phyloP scores from a whole-genome alignment of 2,888 invertebrate genomes.

The Diplazon laetatorius region DNA sequence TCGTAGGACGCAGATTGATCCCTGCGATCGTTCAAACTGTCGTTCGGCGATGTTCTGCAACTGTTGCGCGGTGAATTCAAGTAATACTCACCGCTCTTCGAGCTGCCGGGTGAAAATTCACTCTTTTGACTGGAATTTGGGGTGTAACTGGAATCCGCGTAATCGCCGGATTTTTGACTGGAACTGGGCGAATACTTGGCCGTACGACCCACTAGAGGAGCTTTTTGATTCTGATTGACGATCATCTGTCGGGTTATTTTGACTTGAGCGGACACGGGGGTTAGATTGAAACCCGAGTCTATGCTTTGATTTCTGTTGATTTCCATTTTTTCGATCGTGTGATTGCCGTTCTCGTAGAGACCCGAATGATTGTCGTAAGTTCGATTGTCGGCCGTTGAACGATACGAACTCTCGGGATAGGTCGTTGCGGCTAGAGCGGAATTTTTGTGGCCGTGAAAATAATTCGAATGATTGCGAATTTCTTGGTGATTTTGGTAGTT shows the following conservation, averaged over 20 bases:
- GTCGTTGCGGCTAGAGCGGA: constrained; percentile 39
- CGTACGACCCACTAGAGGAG: constrained; percentile 69
- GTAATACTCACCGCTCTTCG: constrained; percentile 80
- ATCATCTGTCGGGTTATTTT: constrained; percentile 74
- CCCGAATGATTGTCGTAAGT: constrained; percentile 60
- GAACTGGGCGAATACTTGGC: constrained; percentile 78
- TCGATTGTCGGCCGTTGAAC: constrained; percentile 50
- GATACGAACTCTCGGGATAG: constrained; percentile 57
- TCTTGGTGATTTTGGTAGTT: constrained; percentile 75
- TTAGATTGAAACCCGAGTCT: constrained; percentile 71
- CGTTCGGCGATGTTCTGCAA: constrained; percentile 70
- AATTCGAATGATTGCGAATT: constrained; percentile 58
- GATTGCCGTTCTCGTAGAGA: constrained; percentile 68
- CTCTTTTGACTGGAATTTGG: constrained; percentile 80
- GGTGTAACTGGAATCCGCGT: constrained; percentile 79
- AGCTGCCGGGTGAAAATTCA: constrained; percentile 79
- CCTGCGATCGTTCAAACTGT: constrained; percentile 58
- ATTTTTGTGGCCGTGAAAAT: constrained; percentile 30
- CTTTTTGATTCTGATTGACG: constrained; percentile 71
- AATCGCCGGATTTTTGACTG: constrained; percentile 78
- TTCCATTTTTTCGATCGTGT: constrained; percentile 60
- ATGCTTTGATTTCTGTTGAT: constrained; percentile 68
- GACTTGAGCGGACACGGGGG: constrained; percentile 76
- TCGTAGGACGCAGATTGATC: constrained; percentile 46
- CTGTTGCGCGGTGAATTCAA: constrained; percentile 73